Evolutionary conservation across 2,113 vertebrate genomes (phyloP), one percentile per base, ranked within the genome.

Genomic region (Pomatostomus ruficeps): DNA sequence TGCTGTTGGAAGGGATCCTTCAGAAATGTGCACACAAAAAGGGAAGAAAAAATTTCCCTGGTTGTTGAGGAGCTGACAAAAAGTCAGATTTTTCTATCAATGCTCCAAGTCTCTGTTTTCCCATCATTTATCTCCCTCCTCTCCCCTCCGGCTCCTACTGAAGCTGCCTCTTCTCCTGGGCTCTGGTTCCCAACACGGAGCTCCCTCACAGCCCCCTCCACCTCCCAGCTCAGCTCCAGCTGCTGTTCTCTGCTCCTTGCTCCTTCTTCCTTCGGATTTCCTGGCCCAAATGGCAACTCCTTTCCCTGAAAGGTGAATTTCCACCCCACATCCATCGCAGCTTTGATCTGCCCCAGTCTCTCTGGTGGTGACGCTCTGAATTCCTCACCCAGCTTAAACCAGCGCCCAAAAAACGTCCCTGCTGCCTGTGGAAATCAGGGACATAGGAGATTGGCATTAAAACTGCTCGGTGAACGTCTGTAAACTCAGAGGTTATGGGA

Each of bases 361-460:
- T 36, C 19, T 7, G 12, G 8, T 23, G 42, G 6, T 0, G 0
- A 36, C 9, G 1, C 29, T 26, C 18, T 2, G 31, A 45, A 7
- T 14, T 82, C 20, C 42, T 78, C 66, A 46, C 25, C n/a, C 76
- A 29, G 4, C 25, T 22, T 11, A 26, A 67, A 36, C 6, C 24
- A n/a, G 7, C 1, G 12, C 17, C 36, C 49, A 28, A 59, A 35
- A 72, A 85, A 77, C 7, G n/a, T 28, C 45, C 31, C 25, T 21
- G 6, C 28, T 61, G 49, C 57, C 72, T 1, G 4, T 36, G 73
- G 46, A 57, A 54, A 42, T 23, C 35, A 35, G 19, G 35, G 33
- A 25, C 33, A 35, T 0, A 1, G 4, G 57, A 74, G 61, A 28
- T 55, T 74, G 62, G 74, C 23, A 25, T 36, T 42, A 18, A 78